These are phyloP conservation scores for Agrochola lychnidis DNA, from an alignment of 2,888 invertebrate species.

Conservation along the genomic window DNA sequence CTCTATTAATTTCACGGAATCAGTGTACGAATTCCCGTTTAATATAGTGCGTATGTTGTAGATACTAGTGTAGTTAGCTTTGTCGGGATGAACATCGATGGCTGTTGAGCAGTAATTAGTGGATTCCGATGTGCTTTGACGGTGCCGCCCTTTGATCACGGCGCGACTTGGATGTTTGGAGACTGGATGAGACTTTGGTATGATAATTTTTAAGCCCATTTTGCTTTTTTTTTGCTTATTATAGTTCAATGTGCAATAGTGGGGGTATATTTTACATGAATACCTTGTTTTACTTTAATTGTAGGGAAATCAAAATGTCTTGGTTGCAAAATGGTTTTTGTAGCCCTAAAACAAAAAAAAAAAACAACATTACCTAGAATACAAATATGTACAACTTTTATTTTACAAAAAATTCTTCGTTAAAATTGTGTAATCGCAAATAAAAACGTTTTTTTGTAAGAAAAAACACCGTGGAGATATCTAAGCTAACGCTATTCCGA, in stretches of 20 bases:
- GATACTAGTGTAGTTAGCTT: conserved; percentile 55
- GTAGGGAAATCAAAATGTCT: background rate
- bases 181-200: conserved; percentile 25
- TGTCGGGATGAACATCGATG: conserved; percentile 60
- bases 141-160: conserved; percentile 79
- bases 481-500: background rate
- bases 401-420: background rate
- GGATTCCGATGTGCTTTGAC: conserved; percentile 78
- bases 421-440: background rate
- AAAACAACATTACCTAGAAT: background rate
- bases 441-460: background rate
- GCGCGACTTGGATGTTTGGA: conserved; percentile 40
- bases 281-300: background rate
- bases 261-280: background rate
- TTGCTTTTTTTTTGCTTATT: background rate
- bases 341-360: background rate
- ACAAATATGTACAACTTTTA: background rate
- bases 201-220: background rate
- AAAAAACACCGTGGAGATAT: background rate
- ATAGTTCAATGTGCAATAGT: background rate
- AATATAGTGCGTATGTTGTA: conserved; percentile 53
- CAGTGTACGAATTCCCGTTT: conserved; percentile 48
- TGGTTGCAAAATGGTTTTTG: background rate
- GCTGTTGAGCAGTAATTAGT: conserved; percentile 77
- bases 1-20: conserved; percentile 33